Evolutionary conservation across 2,888 invertebrate genomes (phyloP).

Genomic region (Zele albiditarsus): DNA sequence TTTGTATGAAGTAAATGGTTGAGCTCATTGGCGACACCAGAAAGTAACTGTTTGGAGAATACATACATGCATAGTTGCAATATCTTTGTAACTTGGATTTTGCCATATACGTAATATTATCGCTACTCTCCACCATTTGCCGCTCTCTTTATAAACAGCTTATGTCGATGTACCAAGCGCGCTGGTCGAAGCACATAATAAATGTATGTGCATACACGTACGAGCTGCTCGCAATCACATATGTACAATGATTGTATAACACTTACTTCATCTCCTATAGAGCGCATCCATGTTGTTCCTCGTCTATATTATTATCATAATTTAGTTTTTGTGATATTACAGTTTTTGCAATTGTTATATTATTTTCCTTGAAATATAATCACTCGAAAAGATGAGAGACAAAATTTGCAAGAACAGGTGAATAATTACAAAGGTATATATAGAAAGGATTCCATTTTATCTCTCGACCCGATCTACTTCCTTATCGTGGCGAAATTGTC

Average conservation of each 20-base stretch:
- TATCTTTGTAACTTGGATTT: constrained; percentile 53
- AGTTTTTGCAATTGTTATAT: too few relatives aligned
- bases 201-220: too few relatives aligned
- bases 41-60: not conserved
- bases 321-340: not conserved
- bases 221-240: not conserved
- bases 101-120: constrained; percentile 57
- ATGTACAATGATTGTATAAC: constrained; percentile 45
- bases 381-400: constrained; percentile 10
- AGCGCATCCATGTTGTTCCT: not conserved
- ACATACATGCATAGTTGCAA: constrained; percentile 40
- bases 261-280: constrained; percentile 27
- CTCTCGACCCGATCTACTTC: constrained; percentile 67
- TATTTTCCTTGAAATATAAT: not conserved
- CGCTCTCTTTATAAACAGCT: constrained; percentile 48
- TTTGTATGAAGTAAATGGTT: constrained; percentile 40
- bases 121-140: constrained; percentile 45
- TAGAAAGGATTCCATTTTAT: constrained; percentile 61
- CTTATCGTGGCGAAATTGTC: constrained; percentile 71
- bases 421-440: constrained; percentile 46
- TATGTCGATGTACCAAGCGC: constrained; percentile 28
- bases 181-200: constrained; percentile 35
- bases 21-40: not conserved
- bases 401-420: constrained; percentile 34
- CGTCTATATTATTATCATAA: not conserved